These are phyloP conservation scores for Machaerirhynchus nigripectus DNA, from an alignment of 2,113 vertebrate species.

Conservation along the genomic window DNA sequence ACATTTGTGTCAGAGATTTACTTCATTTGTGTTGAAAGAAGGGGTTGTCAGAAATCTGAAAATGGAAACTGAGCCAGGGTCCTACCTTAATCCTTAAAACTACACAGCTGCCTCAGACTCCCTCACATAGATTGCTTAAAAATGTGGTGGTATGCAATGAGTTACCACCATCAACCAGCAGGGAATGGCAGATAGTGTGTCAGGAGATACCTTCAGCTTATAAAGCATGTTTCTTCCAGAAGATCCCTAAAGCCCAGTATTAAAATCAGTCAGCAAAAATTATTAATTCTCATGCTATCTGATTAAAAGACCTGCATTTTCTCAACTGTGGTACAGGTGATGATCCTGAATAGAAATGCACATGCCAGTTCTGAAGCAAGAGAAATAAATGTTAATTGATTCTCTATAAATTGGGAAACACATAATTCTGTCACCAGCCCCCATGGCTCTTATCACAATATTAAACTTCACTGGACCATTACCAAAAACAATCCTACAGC, in stretches of 20 bases:
- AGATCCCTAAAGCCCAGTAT: background rate
- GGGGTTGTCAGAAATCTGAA: slow-evolving; percentile 30
- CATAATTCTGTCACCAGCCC: background rate
- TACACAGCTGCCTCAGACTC: slow-evolving; percentile 24
- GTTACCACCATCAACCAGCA: background rate
- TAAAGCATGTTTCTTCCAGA: background rate
- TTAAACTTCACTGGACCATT: background rate
- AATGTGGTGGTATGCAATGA: background rate
- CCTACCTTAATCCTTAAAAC: slow-evolving; percentile 53
- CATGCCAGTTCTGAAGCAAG: background rate
- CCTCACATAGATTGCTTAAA: background rate
- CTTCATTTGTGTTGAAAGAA: slow-evolving; percentile 57
- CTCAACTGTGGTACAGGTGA: background rate
- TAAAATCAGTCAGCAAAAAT: background rate
- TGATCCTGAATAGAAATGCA: background rate
- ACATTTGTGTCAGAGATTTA: slow-evolving; percentile 4
- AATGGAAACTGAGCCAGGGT: background rate
- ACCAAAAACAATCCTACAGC: background rate
- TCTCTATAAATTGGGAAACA: background rate
- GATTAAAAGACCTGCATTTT: background rate
- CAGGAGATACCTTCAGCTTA: background rate
- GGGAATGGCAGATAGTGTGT: background rate
- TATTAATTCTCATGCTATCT: background rate
- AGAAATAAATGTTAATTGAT: background rate
- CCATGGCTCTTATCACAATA: background rate